Evolutionary conservation across 2,113 vertebrate genomes (phyloP), one percentile per base, ranked within the genome.

Genomic region (Sceloporus tristichus): DNA sequence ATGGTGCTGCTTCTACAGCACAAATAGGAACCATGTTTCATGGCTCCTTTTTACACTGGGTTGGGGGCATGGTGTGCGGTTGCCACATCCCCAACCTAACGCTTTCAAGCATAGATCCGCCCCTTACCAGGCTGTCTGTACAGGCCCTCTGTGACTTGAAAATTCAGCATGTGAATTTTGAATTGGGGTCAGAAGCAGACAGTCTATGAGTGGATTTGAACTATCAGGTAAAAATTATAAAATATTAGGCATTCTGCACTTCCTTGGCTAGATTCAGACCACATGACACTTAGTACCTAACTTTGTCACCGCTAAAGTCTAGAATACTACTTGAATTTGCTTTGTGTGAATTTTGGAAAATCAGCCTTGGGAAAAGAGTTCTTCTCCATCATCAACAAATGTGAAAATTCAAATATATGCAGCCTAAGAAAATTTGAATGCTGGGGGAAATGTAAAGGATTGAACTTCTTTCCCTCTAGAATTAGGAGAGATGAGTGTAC

Each of bases 291-390:
- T 74, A 34, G n/a, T 70, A 40, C n/a, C 42, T 83, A 29, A 4
- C 21, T 38, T 40, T 59, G 14, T 34, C 48, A 59, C n/a, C 11
- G 4, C 66, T 59, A 40, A 18, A 59, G 19, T 11, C 68, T 74
- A 38, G 29, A 62, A 11, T 65, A 81, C 56, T 38, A 38, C 18
- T 62, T 19, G 4, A 84, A 25, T 16, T 18, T 75, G 83, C 11
- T 84, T 74, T 71, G 19, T 25, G 6, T 84, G 70, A 84, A 73
- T 59, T 68, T 42, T 82, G 40, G 38, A 82, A 82, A 68, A 65
- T 29, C 25, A 54, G 38, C 9, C 4, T 21, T 5, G 48, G 48
- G 48, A 18, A 62, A 14, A 62, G 16, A 16, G 59, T 62, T 16
- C 59, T 62, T 62, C 59, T 62, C 14, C 13, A 62, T 16, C 59